Conservation (phyloP, 2,888 invertebrate genomes). For the Pharmacophagus antenor region DNA sequence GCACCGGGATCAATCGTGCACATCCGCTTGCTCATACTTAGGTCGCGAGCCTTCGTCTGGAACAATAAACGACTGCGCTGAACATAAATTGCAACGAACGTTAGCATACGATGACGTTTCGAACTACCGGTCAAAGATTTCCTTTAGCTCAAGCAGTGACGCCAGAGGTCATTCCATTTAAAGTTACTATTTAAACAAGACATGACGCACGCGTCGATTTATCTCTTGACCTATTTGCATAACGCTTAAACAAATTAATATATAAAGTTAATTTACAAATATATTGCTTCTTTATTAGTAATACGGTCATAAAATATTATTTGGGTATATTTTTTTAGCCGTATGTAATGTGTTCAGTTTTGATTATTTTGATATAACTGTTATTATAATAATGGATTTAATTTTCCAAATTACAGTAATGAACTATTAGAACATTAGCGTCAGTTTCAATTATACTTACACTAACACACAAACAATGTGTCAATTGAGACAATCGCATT, state of each 20-base stretch:
- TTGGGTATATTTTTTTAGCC: background rate
- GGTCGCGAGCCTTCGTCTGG: slow-evolving; percentile 46
- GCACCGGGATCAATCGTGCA: slow-evolving; percentile 63
- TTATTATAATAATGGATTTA: background rate
- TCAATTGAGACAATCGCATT: slow-evolving; percentile 52
- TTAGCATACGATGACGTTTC: slow-evolving; percentile 33
- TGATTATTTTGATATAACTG: background rate
- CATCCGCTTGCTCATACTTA: slow-evolving; percentile 60
- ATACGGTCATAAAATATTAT: slow-evolving; percentile 33
- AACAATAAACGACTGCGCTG: slow-evolving; percentile 49
- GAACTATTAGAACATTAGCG: background rate
- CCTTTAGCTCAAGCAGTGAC: background rate
- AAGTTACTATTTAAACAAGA: slow-evolving; percentile 25
- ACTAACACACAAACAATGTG: slow-evolving; percentile 43
- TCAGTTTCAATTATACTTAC: slow-evolving; percentile 1
- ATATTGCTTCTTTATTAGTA: slow-evolving; percentile 43
- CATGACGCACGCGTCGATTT: slow-evolving; percentile 29
- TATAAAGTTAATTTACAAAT: slow-evolving; percentile 15
- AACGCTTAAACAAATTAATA: slow-evolving; percentile 26
- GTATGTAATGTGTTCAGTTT: background rate
- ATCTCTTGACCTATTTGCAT: slow-evolving; percentile 34
- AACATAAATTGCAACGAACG: slow-evolving; percentile 42
- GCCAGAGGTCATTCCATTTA: slow-evolving; percentile 20
- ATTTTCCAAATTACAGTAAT: background rate
- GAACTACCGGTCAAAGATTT: slow-evolving; percentile 10